A percentile compares a stretch with the other conserved stretches of the same genome.
These are phyloP conservation scores for Microcebus jonahi DNA, from an alignment of 2,113 vertebrate species.

Conservation along the genomic window DNA sequence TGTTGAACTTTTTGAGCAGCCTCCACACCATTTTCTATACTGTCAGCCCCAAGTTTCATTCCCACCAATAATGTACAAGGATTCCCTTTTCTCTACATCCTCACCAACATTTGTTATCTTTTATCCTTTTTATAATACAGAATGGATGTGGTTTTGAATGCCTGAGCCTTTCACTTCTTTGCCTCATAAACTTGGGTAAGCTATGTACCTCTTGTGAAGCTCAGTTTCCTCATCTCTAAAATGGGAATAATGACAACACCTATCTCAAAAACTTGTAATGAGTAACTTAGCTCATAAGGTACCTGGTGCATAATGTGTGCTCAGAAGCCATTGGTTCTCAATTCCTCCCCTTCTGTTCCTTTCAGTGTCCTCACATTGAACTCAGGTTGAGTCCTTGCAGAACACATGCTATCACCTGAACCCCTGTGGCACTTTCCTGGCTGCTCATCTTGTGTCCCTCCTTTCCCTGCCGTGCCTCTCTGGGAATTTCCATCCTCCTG, in stretches of 20 bases:
- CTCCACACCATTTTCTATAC: neutral
- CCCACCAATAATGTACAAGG: neutral
- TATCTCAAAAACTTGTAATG: neutral
- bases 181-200: neutral
- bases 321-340: neutral
- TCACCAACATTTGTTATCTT: neutral
- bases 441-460: neutral
- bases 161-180: neutral
- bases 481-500: neutral
- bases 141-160: neutral
- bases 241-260: neutral
- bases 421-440: accelerated
- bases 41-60: neutral
- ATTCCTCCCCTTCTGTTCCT: neutral
- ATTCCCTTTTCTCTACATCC: neutral
- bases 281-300: neutral
- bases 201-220: neutral
- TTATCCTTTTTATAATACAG: neutral
- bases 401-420: neutral
- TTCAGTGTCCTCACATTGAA: neutral
- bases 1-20: neutral
- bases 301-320: neutral
- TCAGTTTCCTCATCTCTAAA: neutral
- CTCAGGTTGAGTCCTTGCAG: neutral
- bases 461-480: neutral